A percentile compares a stretch with the other conserved stretches of the same genome.
These are phyloP conservation scores for Beaufortia kweichowensis DNA, from an alignment of 2,113 vertebrate species.

Conservation along the genomic window DNA sequence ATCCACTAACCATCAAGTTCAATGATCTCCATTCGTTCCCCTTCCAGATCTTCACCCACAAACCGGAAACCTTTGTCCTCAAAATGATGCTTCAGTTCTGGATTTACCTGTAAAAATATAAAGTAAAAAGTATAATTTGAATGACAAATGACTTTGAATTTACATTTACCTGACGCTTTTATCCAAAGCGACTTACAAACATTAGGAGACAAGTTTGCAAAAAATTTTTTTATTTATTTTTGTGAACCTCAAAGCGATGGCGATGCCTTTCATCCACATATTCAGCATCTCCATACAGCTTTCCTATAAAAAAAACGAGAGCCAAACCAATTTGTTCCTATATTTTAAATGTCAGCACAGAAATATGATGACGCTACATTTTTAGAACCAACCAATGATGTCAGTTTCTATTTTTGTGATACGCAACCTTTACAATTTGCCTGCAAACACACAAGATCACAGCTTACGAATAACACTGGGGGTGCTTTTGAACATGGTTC, in stretches of 20 bases:
- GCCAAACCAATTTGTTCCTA: neutral
- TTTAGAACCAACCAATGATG: neutral
- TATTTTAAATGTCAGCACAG: neutral
- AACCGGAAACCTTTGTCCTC: conserved; percentile 88
- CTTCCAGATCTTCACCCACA: conserved; percentile 93
- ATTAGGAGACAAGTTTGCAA: neutral
- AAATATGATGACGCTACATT: too few relatives aligned
- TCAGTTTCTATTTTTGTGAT: neutral
- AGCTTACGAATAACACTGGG: conserved; percentile 86
- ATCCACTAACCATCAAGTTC: conserved; percentile 81
- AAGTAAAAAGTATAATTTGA: too few relatives aligned
- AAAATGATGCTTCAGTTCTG: conserved; percentile 85
- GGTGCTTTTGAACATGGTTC: conserved; percentile 88
- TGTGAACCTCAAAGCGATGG: conserved; percentile 89
- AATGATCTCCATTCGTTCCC: conserved; percentile 93
- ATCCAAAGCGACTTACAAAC: too few relatives aligned
- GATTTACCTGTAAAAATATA: conserved; percentile 83
- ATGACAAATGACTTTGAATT: too few relatives aligned
- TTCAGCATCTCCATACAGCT: conserved; percentile 86
- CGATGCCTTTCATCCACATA: conserved; percentile 92
- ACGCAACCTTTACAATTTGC: neutral
- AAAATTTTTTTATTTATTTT: too few relatives aligned
- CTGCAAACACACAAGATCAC: neutral
- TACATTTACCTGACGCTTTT: too few relatives aligned
- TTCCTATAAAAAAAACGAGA: conserved; percentile 72